Conservation (phyloP, 2,888 invertebrate species). For the Nipponacmea schrenckii region DNA sequence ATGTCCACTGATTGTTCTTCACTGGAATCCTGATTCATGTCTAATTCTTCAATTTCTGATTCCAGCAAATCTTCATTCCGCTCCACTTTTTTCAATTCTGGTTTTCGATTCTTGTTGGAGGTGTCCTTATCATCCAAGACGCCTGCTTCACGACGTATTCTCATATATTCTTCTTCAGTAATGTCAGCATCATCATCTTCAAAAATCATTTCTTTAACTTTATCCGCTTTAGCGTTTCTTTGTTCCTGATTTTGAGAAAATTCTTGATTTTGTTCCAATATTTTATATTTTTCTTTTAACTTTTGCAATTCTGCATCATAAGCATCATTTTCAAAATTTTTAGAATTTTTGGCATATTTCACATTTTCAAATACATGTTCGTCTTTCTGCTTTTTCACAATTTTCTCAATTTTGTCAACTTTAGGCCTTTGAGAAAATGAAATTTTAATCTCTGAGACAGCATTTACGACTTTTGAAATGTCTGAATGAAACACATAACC, state of each 20-base stretch:
- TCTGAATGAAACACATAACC: constrained; percentile 32
- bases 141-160: background rate
- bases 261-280: background rate
- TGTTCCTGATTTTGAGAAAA: background rate
- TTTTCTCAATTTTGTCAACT: background rate
- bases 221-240: too few relatives aligned
- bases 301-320: background rate
- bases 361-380: background rate
- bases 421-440: background rate
- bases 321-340: background rate
- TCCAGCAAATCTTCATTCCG: background rate
- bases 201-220: background rate
- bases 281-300: background rate
- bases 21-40: background rate
- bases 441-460: background rate
- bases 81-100: background rate
- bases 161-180: background rate
- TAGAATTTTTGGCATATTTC: background rate
- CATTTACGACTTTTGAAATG: constrained; percentile 19
- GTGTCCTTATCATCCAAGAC: background rate
- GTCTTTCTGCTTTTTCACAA: background rate
- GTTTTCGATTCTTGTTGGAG: background rate
- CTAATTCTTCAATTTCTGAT: background rate
- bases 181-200: background rate
- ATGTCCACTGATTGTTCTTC: background rate